phyloP scores from a whole-genome alignment of 2,797 vertebrate genomes.

The Lepidocolaptes lacrymiger region DNA sequence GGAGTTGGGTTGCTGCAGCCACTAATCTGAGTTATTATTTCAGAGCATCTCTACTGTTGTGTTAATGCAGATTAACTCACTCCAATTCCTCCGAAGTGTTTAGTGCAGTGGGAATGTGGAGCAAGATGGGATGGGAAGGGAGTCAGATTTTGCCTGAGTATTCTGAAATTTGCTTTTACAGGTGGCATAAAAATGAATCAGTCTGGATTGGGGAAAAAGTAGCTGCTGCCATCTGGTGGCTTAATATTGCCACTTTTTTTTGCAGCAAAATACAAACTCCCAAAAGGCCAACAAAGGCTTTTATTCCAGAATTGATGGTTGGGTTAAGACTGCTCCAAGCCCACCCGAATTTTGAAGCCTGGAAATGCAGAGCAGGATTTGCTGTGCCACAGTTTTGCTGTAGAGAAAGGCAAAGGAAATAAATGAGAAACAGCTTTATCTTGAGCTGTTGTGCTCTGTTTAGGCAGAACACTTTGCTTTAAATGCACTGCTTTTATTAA shows the following conservation, averaged over 20 bases:
- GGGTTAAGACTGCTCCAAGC: neutral
- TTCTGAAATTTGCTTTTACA: neutral
- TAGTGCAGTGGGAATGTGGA: neutral
- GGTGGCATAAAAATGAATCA: neutral
- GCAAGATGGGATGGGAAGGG: neutral
- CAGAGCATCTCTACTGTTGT: neutral
- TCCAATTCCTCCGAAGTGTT: neutral
- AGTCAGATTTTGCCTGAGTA: neutral
- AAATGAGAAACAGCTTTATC: neutral
- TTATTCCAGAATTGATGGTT: neutral
- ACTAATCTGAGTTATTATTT: neutral
- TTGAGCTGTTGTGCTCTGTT: neutral
- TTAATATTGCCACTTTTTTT: neutral
- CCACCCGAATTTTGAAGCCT: neutral
- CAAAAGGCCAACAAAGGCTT: accelerated
- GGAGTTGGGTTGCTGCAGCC: neutral
- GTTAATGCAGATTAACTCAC: neutral
- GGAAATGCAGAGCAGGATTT: neutral
- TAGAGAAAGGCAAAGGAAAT: neutral
- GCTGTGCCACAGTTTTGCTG: neutral
- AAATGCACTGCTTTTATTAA: neutral
- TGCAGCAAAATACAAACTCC: neutral
- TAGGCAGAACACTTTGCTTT: neutral
- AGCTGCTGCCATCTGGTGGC: conserved; percentile 26
- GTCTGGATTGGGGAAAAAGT: neutral